A percentile compares a stretch with the other conserved stretches of the same genome.
phyloP scores from a whole-genome alignment of 2,888 invertebrate species.

The Pollenia amentaria region DNA sequence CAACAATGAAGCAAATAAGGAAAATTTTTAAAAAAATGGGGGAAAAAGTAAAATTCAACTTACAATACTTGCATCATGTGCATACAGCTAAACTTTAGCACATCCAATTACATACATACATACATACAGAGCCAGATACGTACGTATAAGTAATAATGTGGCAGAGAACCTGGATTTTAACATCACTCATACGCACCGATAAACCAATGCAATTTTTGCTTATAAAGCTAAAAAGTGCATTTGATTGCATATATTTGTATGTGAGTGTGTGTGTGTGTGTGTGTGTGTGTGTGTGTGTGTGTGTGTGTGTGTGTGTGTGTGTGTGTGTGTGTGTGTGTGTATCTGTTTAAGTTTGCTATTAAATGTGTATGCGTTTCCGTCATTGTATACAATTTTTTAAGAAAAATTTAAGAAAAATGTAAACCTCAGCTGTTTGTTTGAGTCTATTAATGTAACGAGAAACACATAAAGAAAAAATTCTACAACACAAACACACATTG shows the following conservation, averaged over 20 bases:
- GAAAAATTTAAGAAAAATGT: slow-evolving; percentile 56
- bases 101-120: neutral
- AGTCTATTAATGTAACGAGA: slow-evolving; percentile 65
- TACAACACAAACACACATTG: neutral
- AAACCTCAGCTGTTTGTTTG: slow-evolving; percentile 73
- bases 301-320: neutral
- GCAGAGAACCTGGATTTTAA: slow-evolving; percentile 50
- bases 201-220: slow-evolving; percentile 55
- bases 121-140: neutral
- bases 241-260: neutral
- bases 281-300: neutral
- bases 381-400: slow-evolving; percentile 39
- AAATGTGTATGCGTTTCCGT: too few species aligned
- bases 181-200: slow-evolving; percentile 66
- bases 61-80: slow-evolving; percentile 33
- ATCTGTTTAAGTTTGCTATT: too few species aligned
- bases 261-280: neutral
- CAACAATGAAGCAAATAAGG: slow-evolving; percentile 69
- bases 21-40: slow-evolving; percentile 15
- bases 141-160: slow-evolving; percentile 54
- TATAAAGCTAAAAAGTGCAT: slow-evolving; percentile 62
- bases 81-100: neutral
- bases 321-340: slow-evolving; percentile 15
- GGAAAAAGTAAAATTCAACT: slow-evolving; percentile 16
- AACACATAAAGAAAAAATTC: slow-evolving; percentile 14